Evolutionary conservation across 2,113 vertebrate species (phyloP).

Genomic region (Halcyon senegalensis): DNA sequence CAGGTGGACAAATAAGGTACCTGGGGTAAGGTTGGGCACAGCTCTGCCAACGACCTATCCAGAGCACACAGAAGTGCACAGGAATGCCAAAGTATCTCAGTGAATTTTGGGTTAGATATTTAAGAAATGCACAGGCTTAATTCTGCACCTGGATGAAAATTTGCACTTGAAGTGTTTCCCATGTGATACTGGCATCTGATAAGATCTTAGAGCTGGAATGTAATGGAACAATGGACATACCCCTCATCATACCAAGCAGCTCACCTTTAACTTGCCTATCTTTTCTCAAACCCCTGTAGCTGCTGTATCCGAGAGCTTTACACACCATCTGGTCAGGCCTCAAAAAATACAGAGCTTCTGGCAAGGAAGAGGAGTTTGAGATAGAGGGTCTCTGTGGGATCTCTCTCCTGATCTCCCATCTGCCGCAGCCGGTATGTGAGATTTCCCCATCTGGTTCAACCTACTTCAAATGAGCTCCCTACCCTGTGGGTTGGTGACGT

Average conservation of each 20-base stretch:
- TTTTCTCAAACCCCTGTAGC: neutral
- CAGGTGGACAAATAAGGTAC: too few species aligned
- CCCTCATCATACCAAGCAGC: neutral
- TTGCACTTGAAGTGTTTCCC: neutral
- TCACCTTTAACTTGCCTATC: neutral
- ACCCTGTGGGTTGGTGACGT: neutral
- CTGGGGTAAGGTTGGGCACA: neutral
- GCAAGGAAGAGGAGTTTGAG: neutral
- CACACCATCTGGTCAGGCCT: neutral
- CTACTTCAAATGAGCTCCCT: neutral
- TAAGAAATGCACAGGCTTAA: neutral
- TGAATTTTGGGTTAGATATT: neutral
- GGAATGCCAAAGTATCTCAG: neutral
- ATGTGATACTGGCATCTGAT: neutral
- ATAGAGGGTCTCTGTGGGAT: slow-evolving; percentile 19
- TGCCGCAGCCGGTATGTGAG: neutral
- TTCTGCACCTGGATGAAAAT: neutral
- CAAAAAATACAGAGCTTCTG: neutral
- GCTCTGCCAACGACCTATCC: neutral
- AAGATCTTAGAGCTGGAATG: neutral
- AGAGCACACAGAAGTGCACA: neutral
- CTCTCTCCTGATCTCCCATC: neutral
- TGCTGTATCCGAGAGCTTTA: neutral
- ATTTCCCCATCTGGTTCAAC: slow-evolving; percentile 2
- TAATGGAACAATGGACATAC: neutral